Evolutionary conservation across 2,797 vertebrate species (phyloP), one percentile per base, ranked within the genome.

Genomic region (Acanthurus tractus): DNA sequence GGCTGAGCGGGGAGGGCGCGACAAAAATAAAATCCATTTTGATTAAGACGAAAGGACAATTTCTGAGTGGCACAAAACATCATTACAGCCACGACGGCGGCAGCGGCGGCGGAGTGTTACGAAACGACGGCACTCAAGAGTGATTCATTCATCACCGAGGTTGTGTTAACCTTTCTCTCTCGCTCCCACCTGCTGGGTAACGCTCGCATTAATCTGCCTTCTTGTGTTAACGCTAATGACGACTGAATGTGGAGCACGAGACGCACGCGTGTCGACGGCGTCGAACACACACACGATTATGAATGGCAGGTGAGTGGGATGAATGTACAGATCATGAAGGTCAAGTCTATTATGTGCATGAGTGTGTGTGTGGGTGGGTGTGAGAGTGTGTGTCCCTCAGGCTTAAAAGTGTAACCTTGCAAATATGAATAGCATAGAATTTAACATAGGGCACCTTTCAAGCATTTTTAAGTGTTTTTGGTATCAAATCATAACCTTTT

Each of bases 101-200:
- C 34, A 34, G 57, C 74, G 42, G 38, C 46, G 45, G 59, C 3
- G 0, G 70, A 53, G 64, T 8, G 20, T 53, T 34, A 57, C 10
- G 49, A 78, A 83, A 78, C 63, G 65, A 52, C 2, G 72, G 70
- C 17, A 36, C 68, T 71, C 69, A 55, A 40, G 25, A 82, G 75
- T 79, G 85, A 84, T 88, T 84, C 80, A 87, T 82, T 89, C 75
- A 81, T 87, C 80, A 76, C 64, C 75, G 67, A 44, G 42, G 79
- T 83, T 87, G 54, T 75, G 78, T 80, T 89, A 86, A 92, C 86
- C 90, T 84, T 90, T 89, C 73, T 89, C 73, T 70, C 61, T 68
- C 12, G 76, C 83, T 63, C 70, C 76, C 82, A 88, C 91, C 86
- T 86, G 85, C 79, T 64, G 76, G 56, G 87, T 75, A 63, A 57